Evolutionary conservation across 2,888 invertebrate genomes (phyloP), one percentile per base, ranked within the genome.

Genomic region (Oxycera nigricornis): DNA sequence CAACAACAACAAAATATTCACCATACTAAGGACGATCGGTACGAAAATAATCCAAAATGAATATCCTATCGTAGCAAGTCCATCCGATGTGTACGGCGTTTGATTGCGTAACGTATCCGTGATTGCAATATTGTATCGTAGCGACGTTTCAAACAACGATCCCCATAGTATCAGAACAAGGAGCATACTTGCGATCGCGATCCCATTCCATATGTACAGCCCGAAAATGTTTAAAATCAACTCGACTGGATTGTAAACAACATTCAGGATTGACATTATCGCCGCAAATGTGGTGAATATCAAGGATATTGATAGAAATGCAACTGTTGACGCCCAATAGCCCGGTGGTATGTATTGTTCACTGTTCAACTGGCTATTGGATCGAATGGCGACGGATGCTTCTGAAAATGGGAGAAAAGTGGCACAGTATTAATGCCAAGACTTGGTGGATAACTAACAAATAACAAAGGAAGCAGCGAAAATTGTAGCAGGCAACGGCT

Each of bases 171-270:
- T 78, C 65, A 87, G 74, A 1, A 82, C 78, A 22, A 86, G 22
- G 3, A 85, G 70, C 17, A 80, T 78, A 35, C 76, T 79, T 55
- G 78, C 78, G 22, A 81, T 80, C 26, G 89, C 88, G 30, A 88
- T 79, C 2, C 83, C 85, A 80, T 90, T 90, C 88, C 90, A 91
- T 14, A 89, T 80, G 79, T 88, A 90, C 9, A 91, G 83, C 1
- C 90, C 90, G 74, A 86, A 84, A 20, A 80, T 76, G 52, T 79
- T 80, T 7, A 79, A 79, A 75, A 81, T 78, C 26, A 87, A 86
- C 81, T 90, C 88, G 2, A 89, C 86, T 1, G 91, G 91, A 80
- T 88, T 89, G 11, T 86, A 86, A 46, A 87, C 86, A 1, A 89
- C 86, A 81, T 91, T 91, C 80, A 89, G 86, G 9, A 89, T 80